Base-by-base conservation (phyloP, 1,140 invertebrate species). In the Heliconius himera region DNA sequence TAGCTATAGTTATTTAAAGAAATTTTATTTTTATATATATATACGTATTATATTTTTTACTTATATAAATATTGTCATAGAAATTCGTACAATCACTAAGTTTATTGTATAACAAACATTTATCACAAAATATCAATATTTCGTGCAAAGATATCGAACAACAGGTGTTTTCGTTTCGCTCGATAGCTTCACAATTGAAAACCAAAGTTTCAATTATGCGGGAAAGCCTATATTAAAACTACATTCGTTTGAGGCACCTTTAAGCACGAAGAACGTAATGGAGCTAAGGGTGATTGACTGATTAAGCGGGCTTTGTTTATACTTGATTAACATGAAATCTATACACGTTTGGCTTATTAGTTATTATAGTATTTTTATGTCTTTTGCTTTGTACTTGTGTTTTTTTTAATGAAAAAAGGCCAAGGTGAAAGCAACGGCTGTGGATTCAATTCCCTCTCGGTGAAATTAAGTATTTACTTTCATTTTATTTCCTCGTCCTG, bases 121-220 rank as follows among this genome's bases (percentile, higher is more conserved):
- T 22, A 60, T 60, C 2, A 22, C 56, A 60, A 60, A 60, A 60
- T 60, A 22, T 60, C 9, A 9, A 22, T 60, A 60, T 9, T 60
- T 60, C 56, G 56, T 60, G 56, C 49, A 56, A 75, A 46, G 41
- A 46, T 46, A 46, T 46, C 13, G 41, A 75, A 56, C 73, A 75
- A 75, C 73, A 75, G 73, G 73, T 75, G 26, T 11, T 60, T 56
- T 60, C 54, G n/a, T 56, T 56, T 75, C 60, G 60, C 26, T 75
- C 18, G 49, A 74, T 74, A n/a, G 56, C 16, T 75, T 60, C 13
- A 46, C 36, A 76, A 70, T 66, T 70, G 20, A 70, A 70, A 22
- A 60, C 49, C 38, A 76, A 76, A 76, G 56, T 66, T 76, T 41
- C 74, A 76, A 76, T 76, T 76, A 74, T 74, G 33, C 46, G 49